Base-by-base conservation (phyloP, 1,140 invertebrate genomes). In the Nautilus pompilius region DNA sequence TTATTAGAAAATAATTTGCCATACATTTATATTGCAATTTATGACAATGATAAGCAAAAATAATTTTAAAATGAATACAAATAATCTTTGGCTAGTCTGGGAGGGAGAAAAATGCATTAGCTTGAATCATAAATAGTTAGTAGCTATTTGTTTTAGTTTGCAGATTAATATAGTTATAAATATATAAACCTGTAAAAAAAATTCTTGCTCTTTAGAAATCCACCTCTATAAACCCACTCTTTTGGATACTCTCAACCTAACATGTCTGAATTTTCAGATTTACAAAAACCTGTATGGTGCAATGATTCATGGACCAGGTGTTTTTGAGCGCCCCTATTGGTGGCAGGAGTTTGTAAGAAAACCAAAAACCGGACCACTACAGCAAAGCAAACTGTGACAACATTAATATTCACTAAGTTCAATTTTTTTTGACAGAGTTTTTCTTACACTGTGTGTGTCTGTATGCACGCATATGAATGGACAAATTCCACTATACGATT, bases 281-380 rank as follows among this genome's bases (percentile, higher is more conserved):
- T 95, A 95, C 78, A 88, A 93, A 81, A 89, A 93, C 82, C 84
- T 95, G 33, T 88, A 93, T 81, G 85, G 87, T 57, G 87, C 88
- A 67, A 88, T 93, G 81, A 87, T 89, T 68, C 87, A 88, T 63
- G 86, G 88, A 66, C 86, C 88, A 3, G 87, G 88, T 3, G 88
- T 87, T 2, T 87, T 92, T 77, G 87, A 90, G 73, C 84, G 91
- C 36, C 88, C 91, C 8, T 63, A 82, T 6, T 94, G 91, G 90
- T 94, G 91, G 92, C 84, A 85, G 30, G 88, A 93, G 67, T 88
- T 93, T 69, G 68, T 72, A 6, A 67, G 76, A 32, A 77, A 77
- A 60, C 75, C 77, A 8, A 60, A 62, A 26, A 59, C 74, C 56
- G 73, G 73, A 13, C 30, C 61, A 34, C 26, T 65, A 10, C 17